Evolutionary conservation across 2,797 vertebrate genomes (phyloP).

Genomic region (Leuciscus waleckii): DNA sequence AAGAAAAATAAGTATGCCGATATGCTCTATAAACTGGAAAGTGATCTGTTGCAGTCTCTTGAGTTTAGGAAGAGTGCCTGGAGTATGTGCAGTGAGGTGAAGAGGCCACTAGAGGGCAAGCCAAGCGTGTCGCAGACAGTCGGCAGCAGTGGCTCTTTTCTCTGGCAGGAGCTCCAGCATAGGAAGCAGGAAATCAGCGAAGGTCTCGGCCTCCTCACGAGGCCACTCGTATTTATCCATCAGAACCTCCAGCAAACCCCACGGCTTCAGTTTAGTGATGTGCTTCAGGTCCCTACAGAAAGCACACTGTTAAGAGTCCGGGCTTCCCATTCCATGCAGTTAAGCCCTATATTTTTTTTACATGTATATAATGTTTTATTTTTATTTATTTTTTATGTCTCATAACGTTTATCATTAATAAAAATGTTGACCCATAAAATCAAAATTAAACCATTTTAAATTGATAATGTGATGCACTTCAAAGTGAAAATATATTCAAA

Average conservation of each 20-base stretch:
- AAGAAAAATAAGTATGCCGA: constrained; percentile 79
- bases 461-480: not conserved
- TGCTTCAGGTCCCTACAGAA: constrained; percentile 94
- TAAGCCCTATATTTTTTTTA: not conserved
- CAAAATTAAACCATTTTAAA: not conserved
- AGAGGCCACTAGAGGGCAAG: constrained; percentile 76
- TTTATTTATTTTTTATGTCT: no score
- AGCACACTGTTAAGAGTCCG: constrained; percentile 31
- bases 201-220: constrained; percentile 89
- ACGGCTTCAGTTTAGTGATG: constrained; percentile 98
- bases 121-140: constrained; percentile 92
- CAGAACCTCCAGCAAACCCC: constrained; percentile 95
- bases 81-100: constrained; percentile 58
- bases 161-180: constrained; percentile 97
- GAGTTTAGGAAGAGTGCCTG: constrained; percentile 44
- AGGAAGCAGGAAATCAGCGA: constrained; percentile 94
- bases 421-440: not conserved
- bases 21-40: constrained; percentile 80
- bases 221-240: constrained; percentile 97
- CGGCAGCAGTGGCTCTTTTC: constrained; percentile 92
- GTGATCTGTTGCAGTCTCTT: constrained; percentile 84
- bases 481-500: not conserved
- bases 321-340: not conserved
- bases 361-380: not conserved
- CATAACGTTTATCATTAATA: not conserved